Evolutionary conservation across 2,797 vertebrate species (phyloP), one percentile per base, ranked within the genome.

Genomic region (Falco naumanni): DNA sequence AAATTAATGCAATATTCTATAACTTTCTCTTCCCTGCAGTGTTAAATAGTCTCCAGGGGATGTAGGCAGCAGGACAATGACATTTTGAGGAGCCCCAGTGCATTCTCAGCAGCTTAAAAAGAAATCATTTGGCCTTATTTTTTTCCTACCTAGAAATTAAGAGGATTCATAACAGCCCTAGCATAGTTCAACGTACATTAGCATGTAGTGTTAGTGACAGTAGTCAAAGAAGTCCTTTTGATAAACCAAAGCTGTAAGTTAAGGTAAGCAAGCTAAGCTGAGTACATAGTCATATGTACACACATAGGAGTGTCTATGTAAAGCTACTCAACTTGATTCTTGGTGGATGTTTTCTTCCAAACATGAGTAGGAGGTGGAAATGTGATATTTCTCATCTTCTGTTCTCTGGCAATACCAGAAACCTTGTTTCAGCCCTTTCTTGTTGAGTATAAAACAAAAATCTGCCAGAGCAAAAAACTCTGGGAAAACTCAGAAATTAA

Each of bases 1-100:
- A 77, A 95, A 97, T 97, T 90, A 97, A 97, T 90, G 64, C 34
- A 76, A 66, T 87, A 87, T 93, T 95, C 80, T 82, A 51, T 79
- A 84, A 48, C 43, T 88, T 61, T 79, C 56, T 86, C 50, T 80
- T 94, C 65, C 34, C 84, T 48, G n/a, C 75, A 85, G 59, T 75
- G 53, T 93, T 97, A 96, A 97, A 90, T 85, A 95, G 54, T 87
- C 92, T 97, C 85, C 8, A 45, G 68, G 74, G 93, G 85, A 92
- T 43, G 29, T 57, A 95, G 83, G 76, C 92, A 97, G 72, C 66
- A n/a, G 9, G 92, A 74, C 29, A 6, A 90, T 95, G 96, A 89
- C 92, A 96, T 97, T 97, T 95, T 94, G 57, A 96, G 92, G 97
- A 97, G 82, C 31, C 16, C 48, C 56, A 37, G 65, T 92, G 61